Base-by-base conservation (phyloP, 2,113 vertebrate species). In the Pitta sordida region DNA sequence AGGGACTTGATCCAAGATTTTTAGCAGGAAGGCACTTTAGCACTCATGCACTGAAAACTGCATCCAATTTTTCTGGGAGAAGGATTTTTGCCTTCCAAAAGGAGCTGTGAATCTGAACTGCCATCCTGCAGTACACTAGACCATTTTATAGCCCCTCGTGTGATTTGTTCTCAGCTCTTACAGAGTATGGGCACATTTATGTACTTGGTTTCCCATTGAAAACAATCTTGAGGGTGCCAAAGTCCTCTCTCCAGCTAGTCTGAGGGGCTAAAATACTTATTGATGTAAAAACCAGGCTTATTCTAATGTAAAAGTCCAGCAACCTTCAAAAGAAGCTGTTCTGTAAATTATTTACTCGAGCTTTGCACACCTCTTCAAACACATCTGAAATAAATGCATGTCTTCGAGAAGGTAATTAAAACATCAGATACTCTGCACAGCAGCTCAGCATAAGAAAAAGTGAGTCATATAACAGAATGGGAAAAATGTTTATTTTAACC, bases 401-500 rank as follows among this genome's bases (percentile, higher is more conserved):
- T 36, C 77, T 93, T 53, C 34, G 20, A 92, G 91, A 85, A 90
- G 76, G 65, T 69, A 77, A 92, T 91, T 92, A 93, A 95, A 94
- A 87, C 74, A 89, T 4, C 69, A 64, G 62, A 59, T 59, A 88
- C 39, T 49, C 70, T 34, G 83, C 83, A 67, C 71, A 94, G 36
- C 80, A 92, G 81, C 46, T 63, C 65, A 46, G 84, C 10, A 4
- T 37, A 83, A 93, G 92, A 92, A 94, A 91, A 91, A 93, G 1
- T 80, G 91, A 96, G 74, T 91, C 84, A 85, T 82, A 6, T 9
- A 89, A 82, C 58, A 93, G 70, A 67, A 89, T 21, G 39, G 51
- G 63, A 19, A 60, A 93, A 79, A 91, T 39, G 44, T 92, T 94
- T 91, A 81, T 76, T 84, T 86, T 87, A 91, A 86, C 55, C 59